Evolutionary conservation across 2,113 vertebrate genomes (phyloP), one percentile per base, ranked within the genome.

Genomic region (Bujurquina vittata): DNA sequence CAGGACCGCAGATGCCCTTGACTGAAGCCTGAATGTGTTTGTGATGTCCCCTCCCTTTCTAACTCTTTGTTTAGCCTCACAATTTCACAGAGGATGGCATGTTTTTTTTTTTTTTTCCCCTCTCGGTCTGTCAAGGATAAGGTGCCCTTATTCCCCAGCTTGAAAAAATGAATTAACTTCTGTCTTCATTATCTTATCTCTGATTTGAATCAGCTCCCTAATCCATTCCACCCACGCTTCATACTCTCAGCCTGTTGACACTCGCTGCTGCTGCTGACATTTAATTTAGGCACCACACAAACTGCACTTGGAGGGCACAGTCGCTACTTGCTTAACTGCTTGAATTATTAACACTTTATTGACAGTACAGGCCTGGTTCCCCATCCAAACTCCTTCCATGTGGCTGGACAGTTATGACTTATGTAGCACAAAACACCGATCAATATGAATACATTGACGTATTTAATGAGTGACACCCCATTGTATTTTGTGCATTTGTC

Each of bases 141-240:
- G 81, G 67, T 46, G 49, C 78, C 77, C 81, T 83, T 85, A 77
- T 82, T 81, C 80, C 77, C 43, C 9, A 11, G 81, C 86, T 65
- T 83, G 61, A 89, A 84, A 91, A 92, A 94, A 93, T 85, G 85
- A 94, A 91, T 94, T 92, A 94, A 94, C 92, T 95, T 43, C 26
- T 92, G 89, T 88, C 95, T 93, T 95, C 89, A 92, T 94, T 95
- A 95, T 96, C 94, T 95, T 92, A 93, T 95, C 95, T 95, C 93
- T 15, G 75, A 95, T 95, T 94, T 89, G 87, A 94, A 95, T 96
- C 95, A 94, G 89, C 90, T 90, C 84, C 90, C 90, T 95, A 95
- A 96, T 96, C 95, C 93, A 92, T 91, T 91, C 91, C 85, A 78
- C 87, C 84, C 46, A 84, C 62, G 56, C 87, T 84, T 84, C 84